Base-by-base conservation (phyloP, 2,797 vertebrate genomes). In the Enteromius mattozi region DNA sequence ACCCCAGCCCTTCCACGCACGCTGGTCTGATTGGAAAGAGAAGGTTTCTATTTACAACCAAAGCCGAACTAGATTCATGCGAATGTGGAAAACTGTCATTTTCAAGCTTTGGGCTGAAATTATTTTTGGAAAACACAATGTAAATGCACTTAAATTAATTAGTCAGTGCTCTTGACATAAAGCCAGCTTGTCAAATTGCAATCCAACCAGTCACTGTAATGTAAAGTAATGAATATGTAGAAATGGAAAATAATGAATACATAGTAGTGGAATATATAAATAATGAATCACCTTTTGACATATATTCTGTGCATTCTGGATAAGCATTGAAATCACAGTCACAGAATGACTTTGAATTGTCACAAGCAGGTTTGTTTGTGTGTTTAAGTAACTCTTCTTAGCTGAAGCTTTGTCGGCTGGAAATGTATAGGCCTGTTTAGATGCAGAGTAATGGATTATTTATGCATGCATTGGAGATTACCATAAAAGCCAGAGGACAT, bases 121-220 rank as follows among this genome's bases (percentile, higher is more conserved):
- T 14, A 80, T 40, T 68, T 51, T 80, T 37, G 45, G 40, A 45
- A 79, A 63, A 47, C 30, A 10, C 45, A 54, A 54, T 40, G 65
- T 80, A 69, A 56, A 70, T 70, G 65, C 65, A 80, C 45, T 27
- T 56, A 75, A 65, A 65, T 74, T 65, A 82, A 82, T 75, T 82
- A 82, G 70, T 35, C 56, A n/a, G 63, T 51, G 13, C 21, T 61
- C 70, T 63, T 82, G 81, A 82, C 71, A 65, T 65, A 75, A 12
- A 35, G 71, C 71, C 81, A 74, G 27, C 42, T 47, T 49, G 70
- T 82, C 80, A 66, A 56, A 37, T 56, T 1, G 10, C 47, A 40
- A 70, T 80, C 30, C 65, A 69, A 51, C 63, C 30, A 51, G 30
- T 54, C 37, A 35, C 59, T 82, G 30, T 61, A 63, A 82, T 42